Base-by-base conservation (phyloP, 1,140 invertebrate species). In the Prorops nasuta region DNA sequence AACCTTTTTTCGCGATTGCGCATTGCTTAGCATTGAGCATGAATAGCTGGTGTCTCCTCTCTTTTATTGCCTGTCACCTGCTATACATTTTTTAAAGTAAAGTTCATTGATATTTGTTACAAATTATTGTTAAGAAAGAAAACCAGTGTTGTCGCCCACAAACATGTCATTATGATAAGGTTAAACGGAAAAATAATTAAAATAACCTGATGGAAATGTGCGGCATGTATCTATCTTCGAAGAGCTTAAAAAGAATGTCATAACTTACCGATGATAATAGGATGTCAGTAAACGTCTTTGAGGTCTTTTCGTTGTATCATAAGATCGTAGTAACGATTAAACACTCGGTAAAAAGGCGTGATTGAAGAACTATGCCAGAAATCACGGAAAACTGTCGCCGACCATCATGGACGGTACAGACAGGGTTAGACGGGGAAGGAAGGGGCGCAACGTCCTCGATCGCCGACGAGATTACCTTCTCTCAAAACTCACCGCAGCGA, bases 221-320 rank as follows among this genome's bases (percentile, higher is more conserved):
- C 24, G 24, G 24, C 10, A 28, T 10, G 24, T 6, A 28, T 6
- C 10, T 6, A 6, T 28, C 24, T 4, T 10, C 24, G 24, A 4
- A 10, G 4, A 10, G 24, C 10, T 45, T 37, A 47, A 34, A 15
- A 43, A 50, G 17, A 35, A 45, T 64, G 60, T 63, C 60, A 60
- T 58, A 36, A 64, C 62, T 64, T 46, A 64, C 62, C 36, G 58
- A 49, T 46, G 58, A 20, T 42, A 54, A 42, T 34, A 55, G 52
- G 48, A 21, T 55, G 49, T 63, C 51, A 34, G 44, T 55, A 54
- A 63, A 55, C 32, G 31, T 62, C 56, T 32, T 38, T 9, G 20
- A 35, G 19, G 48, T 51, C 35, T 35, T 44, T 17, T 28, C n/a
- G 20, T 39, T 14, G 7, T 21, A n/a, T 16, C 15, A 16, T 37